Percentiles rank a stretch among this genome's conserved stretches.
Conservation (phyloP, 2,888 invertebrate genomes). For the Silvanus unidentatus region DNA sequence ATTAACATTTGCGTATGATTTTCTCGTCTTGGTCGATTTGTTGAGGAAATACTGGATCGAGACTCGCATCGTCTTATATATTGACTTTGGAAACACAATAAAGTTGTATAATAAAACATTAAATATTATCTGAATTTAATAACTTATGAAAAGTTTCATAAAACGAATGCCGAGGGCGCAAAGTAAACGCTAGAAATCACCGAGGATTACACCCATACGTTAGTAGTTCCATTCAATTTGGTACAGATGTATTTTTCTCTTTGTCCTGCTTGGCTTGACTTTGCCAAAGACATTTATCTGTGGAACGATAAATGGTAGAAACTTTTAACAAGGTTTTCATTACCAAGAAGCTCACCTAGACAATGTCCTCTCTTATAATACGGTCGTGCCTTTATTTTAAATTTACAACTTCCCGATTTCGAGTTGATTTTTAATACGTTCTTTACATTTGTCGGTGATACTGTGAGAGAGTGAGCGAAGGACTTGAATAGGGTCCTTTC, state of each 20-base stretch:
- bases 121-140: no score
- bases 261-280: slow-evolving; percentile 35
- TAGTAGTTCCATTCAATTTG: slow-evolving; percentile 39
- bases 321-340: slow-evolving; percentile 44
- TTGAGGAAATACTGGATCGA: no score
- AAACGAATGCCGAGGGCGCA: slow-evolving; percentile 6
- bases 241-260: slow-evolving; percentile 35
- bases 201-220: slow-evolving; percentile 26
- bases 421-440: slow-evolving; percentile 6
- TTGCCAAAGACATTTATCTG: slow-evolving; percentile 39
- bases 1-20: no score
- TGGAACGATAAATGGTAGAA: slow-evolving; percentile 37
- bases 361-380: slow-evolving; percentile 27
- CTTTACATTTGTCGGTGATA: no score
- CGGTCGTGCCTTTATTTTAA: slow-evolving; percentile 26
- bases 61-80: no score
- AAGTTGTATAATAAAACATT: background rate
- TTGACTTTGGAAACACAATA: background rate
- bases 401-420: slow-evolving; percentile 27
- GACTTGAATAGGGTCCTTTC: no score
- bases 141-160: slow-evolving; percentile 9
- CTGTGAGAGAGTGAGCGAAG: no score
- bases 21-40: no score
- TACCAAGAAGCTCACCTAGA: slow-evolving; percentile 32
- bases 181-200: slow-evolving; percentile 6